Evolutionary conservation across 2,888 invertebrate genomes (phyloP).

Genomic region (Chloroclysta siterata): DNA sequence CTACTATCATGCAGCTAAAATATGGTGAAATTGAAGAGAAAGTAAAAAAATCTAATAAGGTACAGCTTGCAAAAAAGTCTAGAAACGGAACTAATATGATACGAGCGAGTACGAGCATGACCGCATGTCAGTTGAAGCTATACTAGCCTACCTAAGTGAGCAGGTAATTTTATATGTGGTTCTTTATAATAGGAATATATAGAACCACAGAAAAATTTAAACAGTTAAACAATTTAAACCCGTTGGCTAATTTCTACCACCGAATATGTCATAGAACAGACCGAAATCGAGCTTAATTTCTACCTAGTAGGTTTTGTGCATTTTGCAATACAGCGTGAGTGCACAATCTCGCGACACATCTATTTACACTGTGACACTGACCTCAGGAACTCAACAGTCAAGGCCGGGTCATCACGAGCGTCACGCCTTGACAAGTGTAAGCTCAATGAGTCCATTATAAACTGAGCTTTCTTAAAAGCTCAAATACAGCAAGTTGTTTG

Average conservation of each 20-base stretch:
- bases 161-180: too few relatives aligned
- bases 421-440: conserved; percentile 41
- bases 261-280: background rate
- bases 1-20: too few relatives aligned
- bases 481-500: background rate
- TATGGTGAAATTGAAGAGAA: too few relatives aligned
- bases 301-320: conserved; percentile 26
- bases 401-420: conserved; percentile 42
- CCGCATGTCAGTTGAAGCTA: too few relatives aligned
- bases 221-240: too few relatives aligned
- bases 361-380: conserved; percentile 40
- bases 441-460: conserved; percentile 15
- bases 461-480: conserved; percentile 1
- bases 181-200: too few relatives aligned
- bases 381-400: conserved; percentile 39
- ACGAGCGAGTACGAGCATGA: too few relatives aligned
- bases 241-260: background rate
- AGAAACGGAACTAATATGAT: too few relatives aligned
- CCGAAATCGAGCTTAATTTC: background rate
- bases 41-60: too few relatives aligned
- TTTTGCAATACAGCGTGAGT: conserved; percentile 71
- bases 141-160: too few relatives aligned
- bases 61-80: too few relatives aligned
- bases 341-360: conserved; percentile 59
- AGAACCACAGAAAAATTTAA: too few relatives aligned